Base-by-base conservation (phyloP, 2,797 vertebrate species). In the Parambassis ranga region DNA sequence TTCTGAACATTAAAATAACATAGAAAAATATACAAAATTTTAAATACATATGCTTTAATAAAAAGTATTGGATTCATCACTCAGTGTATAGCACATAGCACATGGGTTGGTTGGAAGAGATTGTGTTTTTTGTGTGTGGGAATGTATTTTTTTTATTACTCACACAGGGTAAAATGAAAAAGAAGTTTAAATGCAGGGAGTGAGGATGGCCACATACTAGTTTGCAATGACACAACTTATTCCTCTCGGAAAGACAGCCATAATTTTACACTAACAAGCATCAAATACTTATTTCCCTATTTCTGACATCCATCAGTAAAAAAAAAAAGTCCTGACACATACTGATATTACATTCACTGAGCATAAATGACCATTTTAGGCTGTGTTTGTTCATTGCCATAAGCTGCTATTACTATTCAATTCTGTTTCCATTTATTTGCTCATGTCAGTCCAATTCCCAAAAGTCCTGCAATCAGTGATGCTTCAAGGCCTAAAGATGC, bases 401-500 rank as follows among this genome's bases (percentile, higher is more conserved):
- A 11, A 61, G 24, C 37, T 49, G 30, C 20, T 22, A 11, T 24
- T 61, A 56, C 42, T 32, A 44, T 67, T 71, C 50, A 68, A 5
- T 58, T 59, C 37, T 58, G 43, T 33, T 63, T 50, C 41, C n/a
- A 4, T 65, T 56, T 49, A 35, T 50, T 46, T 9, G 7, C 42
- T 55, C 2, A 14, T 63, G 53, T 76, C 68, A 58, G 62, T 69
- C 63, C 60, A 65, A 50, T 75, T 64, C 37, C 38, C 36, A 18
- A 56, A 77, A 64, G 19, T 48, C 37, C 60, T 60, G 56, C 62
- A 68, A 76, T 76, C 74, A 75, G 42, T 44, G 65, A 65, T 53
- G 44, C 52, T 71, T 52, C 48, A 27, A 70, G 63, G 64, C 72
- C 49, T 56, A 46, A 57, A 78, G 50, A 78, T 78, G 71, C 51